These are phyloP conservation scores for Sterrhoptilus dennistouni DNA, from an alignment of 2,113 vertebrate genomes.

Conservation along the genomic window DNA sequence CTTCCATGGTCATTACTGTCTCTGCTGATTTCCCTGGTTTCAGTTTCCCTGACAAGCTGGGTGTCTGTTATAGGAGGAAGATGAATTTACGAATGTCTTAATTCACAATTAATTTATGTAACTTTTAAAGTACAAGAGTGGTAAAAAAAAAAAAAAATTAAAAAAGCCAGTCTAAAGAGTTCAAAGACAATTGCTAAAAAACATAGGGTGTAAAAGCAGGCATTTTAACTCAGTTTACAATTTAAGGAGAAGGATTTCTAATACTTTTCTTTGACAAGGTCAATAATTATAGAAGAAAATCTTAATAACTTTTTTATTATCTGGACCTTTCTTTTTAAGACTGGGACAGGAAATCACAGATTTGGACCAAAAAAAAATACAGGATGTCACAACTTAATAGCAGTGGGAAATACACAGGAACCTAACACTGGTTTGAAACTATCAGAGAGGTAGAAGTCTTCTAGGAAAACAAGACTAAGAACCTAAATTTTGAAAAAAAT, in stretches of 20 bases:
- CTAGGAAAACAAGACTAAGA: background rate
- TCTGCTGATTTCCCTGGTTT: background rate
- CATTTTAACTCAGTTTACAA: background rate
- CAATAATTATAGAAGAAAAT: background rate
- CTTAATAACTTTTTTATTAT: background rate
- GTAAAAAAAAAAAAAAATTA: background rate
- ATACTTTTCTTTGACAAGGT: background rate
- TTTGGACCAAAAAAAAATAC: background rate
- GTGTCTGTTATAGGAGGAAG: background rate
- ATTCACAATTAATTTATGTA: background rate
- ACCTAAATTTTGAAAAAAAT: background rate
- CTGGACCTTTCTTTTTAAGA: background rate
- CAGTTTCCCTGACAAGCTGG: background rate
- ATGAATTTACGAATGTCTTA: background rate
- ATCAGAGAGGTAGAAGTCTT: background rate
- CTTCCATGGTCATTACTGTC: background rate
- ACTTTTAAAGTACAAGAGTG: background rate
- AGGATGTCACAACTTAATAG: background rate
- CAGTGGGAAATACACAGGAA: background rate
- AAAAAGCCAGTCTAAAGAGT: background rate
- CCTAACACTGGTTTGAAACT: background rate
- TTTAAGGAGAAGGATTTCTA: background rate
- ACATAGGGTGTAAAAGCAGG: background rate
- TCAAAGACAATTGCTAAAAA: background rate
- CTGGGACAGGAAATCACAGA: background rate